Percentiles rank a stretch among this genome's conserved stretches.
These are phyloP conservation scores for silkworm (Bombyx mori) DNA, from an alignment of 1,140 invertebrate genomes.

Conservation along the genomic window ASM3026992v2 NC_085119.1:9142001-9142500, in stretches of 20 bases:
- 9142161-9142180: constrained; percentile 30
- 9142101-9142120: constrained; percentile 36
- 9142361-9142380: constrained; percentile 5
- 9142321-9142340: neutral
- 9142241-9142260: constrained; percentile 54
- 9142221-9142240: constrained; percentile 53
- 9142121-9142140: constrained; percentile 32
- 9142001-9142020: no score
- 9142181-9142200: constrained; percentile 30
- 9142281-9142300: constrained; percentile 43
- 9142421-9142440: constrained; percentile 13
- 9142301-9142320: neutral
- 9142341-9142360: neutral
- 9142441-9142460: constrained; percentile 17
- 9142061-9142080: no score
- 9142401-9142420: constrained; percentile 5
- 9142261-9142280: constrained; percentile 59
- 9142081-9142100: neutral
- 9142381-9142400: constrained; percentile 22
- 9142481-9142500: constrained; percentile 6
- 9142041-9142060: no score
- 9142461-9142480: constrained; percentile 5
- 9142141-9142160: constrained; percentile 30
- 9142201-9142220: constrained; percentile 46
- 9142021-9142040: no score